phyloP scores from a whole-genome alignment of 2,797 vertebrate genomes.

The Sebastes minor region DNA sequence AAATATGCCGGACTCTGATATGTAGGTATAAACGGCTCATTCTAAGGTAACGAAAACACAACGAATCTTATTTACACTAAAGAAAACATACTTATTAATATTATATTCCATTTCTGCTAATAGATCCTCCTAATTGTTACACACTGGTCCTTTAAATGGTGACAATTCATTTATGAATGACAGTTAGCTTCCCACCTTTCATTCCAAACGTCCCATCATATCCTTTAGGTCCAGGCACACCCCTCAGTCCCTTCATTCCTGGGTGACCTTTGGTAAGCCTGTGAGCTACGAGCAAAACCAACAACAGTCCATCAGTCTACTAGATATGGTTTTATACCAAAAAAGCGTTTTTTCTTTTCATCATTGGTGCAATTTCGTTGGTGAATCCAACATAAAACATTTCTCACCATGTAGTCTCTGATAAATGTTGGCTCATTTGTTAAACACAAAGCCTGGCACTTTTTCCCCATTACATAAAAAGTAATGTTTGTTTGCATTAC shows the following conservation, averaged over 20 bases:
- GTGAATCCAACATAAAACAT: not conserved
- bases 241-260: conserved; percentile 61
- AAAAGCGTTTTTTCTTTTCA: not conserved
- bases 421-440: not conserved
- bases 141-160: not conserved
- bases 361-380: not conserved
- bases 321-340: not conserved
- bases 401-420: not conserved
- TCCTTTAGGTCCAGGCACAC: conserved; percentile 45
- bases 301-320: conserved; percentile 1
- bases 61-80: too few species aligned
- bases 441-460: not conserved
- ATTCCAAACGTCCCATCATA: conserved; percentile 50
- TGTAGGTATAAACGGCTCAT: too few species aligned
- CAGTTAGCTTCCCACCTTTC: conserved; percentile 59
- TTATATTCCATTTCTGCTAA: too few species aligned
- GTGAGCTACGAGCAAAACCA: conserved; percentile 43
- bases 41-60: too few species aligned
- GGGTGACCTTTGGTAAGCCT: conserved; percentile 45
- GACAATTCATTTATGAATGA: not conserved
- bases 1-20: too few species aligned
- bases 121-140: too few species aligned
- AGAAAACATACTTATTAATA: too few species aligned
- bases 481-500: not conserved
- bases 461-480: not conserved